Conservation (phyloP, 2,888 invertebrate genomes). For the Hypomecis punctinalis region DNA sequence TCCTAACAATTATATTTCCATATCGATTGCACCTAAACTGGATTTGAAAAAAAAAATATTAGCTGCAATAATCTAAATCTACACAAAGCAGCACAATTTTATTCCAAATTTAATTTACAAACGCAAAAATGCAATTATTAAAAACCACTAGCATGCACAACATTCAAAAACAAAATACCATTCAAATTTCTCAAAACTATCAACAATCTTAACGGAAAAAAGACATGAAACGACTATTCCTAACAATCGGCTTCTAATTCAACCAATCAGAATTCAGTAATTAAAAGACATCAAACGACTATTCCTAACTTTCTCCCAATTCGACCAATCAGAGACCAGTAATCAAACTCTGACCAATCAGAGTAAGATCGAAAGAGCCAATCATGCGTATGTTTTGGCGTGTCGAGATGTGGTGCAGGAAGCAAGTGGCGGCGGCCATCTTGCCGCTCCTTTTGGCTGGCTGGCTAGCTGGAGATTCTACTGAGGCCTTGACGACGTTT, state of each 20-base stretch:
- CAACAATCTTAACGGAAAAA: too few relatives aligned
- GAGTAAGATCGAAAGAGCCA: constrained; percentile 37
- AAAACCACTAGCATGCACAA: constrained; percentile 1
- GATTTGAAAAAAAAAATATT: background rate
- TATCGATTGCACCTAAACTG: background rate
- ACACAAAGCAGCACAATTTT: constrained; percentile 6
- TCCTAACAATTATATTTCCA: too few relatives aligned
- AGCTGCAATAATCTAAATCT: constrained; percentile 14
- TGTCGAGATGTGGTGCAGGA: constrained; percentile 78
- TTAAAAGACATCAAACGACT: background rate
- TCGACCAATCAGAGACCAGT: constrained; percentile 19
- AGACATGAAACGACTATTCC: too few relatives aligned
- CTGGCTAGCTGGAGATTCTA: constrained; percentile 78
- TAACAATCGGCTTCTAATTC: too few relatives aligned
- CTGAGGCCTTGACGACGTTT: constrained; percentile 88
- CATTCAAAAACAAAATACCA: constrained; percentile 2
- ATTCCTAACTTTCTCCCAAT: constrained; percentile 6
- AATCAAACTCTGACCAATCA: background rate
- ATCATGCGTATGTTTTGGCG: constrained; percentile 70
- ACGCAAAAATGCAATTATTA: constrained; percentile 5
- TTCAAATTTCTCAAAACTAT: background rate
- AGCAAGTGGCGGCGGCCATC: constrained; percentile 68
- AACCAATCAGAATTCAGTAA: constrained; percentile 24
- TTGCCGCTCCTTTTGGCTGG: constrained; percentile 69
- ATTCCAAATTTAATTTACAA: background rate